Conservation (phyloP, 1,140 invertebrate genomes). For the Drepana arcuata region DNA sequence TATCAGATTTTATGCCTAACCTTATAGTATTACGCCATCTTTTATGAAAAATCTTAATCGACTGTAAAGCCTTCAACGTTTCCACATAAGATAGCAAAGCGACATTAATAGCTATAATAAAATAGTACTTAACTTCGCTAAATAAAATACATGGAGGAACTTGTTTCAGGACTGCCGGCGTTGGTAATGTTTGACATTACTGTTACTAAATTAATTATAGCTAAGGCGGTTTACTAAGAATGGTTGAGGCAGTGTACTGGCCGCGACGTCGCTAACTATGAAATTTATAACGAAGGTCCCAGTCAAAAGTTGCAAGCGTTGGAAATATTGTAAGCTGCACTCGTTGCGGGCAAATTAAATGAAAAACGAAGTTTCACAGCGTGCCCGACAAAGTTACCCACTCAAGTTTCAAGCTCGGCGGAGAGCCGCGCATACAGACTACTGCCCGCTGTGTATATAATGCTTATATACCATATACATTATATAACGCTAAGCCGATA, state of each 20-base stretch:
- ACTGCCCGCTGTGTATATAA: conserved; percentile 22
- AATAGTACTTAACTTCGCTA: too few species aligned
- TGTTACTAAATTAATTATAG: conserved; percentile 29
- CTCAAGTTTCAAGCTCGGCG: conserved; percentile 50
- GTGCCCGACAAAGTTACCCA: conserved; percentile 57
- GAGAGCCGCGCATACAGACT: conserved; percentile 34
- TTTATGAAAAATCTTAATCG: too few species aligned
- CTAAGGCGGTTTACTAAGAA: conserved; percentile 25
- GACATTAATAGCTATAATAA: too few species aligned
- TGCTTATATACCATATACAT: conserved; percentile 18
- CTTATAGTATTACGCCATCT: too few species aligned
- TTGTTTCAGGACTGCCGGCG: conserved; percentile 10
- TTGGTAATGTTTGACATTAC: conserved; percentile 14
- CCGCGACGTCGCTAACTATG: conserved; percentile 35
- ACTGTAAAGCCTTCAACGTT: too few species aligned
- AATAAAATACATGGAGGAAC: conserved; percentile 1
- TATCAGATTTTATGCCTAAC: too few species aligned
- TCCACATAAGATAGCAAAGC: too few species aligned
- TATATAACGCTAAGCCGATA: too few species aligned
- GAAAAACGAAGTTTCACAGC: conserved; percentile 61
- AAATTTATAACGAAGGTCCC: conserved; percentile 59
- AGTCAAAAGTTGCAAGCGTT: conserved; percentile 48
- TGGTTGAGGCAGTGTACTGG: conserved; percentile 27
- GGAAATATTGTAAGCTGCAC: conserved; percentile 66
- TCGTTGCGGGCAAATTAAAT: conserved; percentile 67